A percentile compares a stretch with the other conserved stretches of the same genome.
Evolutionary conservation across 2,797 vertebrate genomes (phyloP).

Genomic region (Schizothorax lantsangensis): DNA sequence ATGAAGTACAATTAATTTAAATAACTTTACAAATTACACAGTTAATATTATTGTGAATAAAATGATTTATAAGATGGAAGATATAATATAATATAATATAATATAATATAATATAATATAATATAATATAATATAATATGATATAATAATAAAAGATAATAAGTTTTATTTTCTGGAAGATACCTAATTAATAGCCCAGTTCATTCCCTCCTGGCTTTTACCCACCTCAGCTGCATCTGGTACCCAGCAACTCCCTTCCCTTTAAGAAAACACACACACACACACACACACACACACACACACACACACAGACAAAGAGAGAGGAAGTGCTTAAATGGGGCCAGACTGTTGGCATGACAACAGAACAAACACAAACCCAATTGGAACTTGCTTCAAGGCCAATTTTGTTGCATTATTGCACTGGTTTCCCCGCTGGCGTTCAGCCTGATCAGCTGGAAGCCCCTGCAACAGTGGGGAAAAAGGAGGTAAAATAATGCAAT

Average conservation of each 20-base stretch:
- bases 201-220: background rate
- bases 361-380: slow-evolving; percentile 69
- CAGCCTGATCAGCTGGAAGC: slow-evolving; percentile 66
- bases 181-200: background rate
- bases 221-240: background rate
- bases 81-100: background rate
- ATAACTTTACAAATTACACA: background rate
- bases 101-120: background rate
- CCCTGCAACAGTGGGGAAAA: slow-evolving; percentile 43
- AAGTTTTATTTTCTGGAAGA: background rate
- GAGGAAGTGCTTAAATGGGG: slow-evolving; percentile 61
- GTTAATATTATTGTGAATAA: background rate
- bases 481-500: slow-evolving; percentile 69
- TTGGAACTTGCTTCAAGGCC: slow-evolving; percentile 67
- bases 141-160: slow-evolving; percentile 12
- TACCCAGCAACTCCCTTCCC: background rate
- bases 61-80: background rate
- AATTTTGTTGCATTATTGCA: slow-evolving; percentile 69
- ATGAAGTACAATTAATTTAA: background rate
- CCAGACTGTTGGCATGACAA: slow-evolving; percentile 65
- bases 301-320: background rate
- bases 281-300: background rate
- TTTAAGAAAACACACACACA: background rate
- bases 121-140: background rate
- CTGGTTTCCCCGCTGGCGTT: slow-evolving; percentile 63